A percentile compares a stretch with the other conserved stretches of the same genome.
Conservation (phyloP, 2,113 vertebrate genomes). For the Trichomycterus rosablanca region DNA sequence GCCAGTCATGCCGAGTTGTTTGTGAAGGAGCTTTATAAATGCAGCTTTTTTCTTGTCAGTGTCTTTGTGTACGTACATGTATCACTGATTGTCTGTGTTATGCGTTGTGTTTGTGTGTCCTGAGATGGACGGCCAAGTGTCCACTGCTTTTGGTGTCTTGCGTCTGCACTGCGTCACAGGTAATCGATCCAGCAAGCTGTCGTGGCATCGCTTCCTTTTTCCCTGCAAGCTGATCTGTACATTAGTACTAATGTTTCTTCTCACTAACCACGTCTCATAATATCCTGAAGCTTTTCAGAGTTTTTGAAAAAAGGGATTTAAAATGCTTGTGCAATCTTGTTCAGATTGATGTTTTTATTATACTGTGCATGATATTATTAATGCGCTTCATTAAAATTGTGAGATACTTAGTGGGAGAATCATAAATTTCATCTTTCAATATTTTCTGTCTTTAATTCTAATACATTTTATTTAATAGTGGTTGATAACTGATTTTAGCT, state of each 20-base stretch:
- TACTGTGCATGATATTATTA: neutral
- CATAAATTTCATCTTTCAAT: too few species aligned
- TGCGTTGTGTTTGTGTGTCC: constrained; percentile 33
- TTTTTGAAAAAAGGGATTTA: too few species aligned
- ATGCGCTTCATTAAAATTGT: too few species aligned
- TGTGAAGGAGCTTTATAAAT: constrained; percentile 21
- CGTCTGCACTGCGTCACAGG: constrained; percentile 38
- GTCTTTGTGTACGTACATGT: constrained; percentile 30
- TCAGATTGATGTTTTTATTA: too few species aligned
- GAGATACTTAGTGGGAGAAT: too few species aligned
- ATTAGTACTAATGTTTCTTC: constrained; percentile 1
- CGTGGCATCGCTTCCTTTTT: constrained; percentile 33
- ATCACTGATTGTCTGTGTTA: constrained; percentile 22
- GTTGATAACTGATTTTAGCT: too few species aligned
- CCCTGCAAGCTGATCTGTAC: neutral
- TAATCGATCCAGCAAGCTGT: constrained; percentile 28
- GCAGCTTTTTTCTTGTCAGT: constrained; percentile 30
- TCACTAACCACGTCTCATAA: neutral
- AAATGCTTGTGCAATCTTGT: too few species aligned
- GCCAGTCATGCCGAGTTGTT: too few species aligned
- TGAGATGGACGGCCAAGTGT: constrained; percentile 41
- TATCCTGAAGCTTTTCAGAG: neutral
- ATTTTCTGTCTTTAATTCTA: too few species aligned
- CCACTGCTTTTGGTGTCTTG: constrained; percentile 44
- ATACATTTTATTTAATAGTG: too few species aligned